These are phyloP conservation scores for Dysdera silvatica DNA, from an alignment of 1,140 invertebrate species.

Conservation along the genomic window DNA sequence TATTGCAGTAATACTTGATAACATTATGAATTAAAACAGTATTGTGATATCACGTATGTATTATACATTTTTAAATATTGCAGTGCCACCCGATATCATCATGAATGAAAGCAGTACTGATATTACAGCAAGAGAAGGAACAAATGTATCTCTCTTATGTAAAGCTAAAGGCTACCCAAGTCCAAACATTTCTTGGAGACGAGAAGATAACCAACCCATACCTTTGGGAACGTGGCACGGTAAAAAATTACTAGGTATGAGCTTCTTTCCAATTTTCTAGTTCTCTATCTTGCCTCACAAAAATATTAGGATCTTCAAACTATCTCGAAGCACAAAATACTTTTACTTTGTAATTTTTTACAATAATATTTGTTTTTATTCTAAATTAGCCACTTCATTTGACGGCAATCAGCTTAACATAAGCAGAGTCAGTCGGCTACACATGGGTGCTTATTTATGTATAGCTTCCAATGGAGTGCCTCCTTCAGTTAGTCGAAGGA, in stretches of 20 bases:
- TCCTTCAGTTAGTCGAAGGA: conserved; percentile 66
- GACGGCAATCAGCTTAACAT: conserved; percentile 69
- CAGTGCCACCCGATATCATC: conserved; percentile 89
- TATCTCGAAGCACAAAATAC: background rate
- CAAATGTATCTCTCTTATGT: conserved; percentile 78
- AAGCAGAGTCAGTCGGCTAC: conserved; percentile 70
- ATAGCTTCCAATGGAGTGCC: conserved; percentile 67
- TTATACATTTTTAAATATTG: too few relatives aligned
- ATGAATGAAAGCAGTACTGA: conserved; percentile 81
- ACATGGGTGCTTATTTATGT: conserved; percentile 84
- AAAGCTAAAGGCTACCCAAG: conserved; percentile 80
- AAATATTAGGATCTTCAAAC: background rate
- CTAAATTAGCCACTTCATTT: conserved; percentile 10
- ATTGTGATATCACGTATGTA: too few relatives aligned
- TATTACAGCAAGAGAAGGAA: conserved; percentile 79
- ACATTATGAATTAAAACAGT: too few relatives aligned
- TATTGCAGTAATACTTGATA: too few relatives aligned
- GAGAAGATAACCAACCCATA: conserved; percentile 75
- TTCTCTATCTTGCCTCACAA: background rate
- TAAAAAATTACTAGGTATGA: conserved; percentile 27
- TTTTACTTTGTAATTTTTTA: background rate
- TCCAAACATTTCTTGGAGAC: conserved; percentile 80
- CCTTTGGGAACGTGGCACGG: conserved; percentile 36
- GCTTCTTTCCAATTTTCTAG: background rate
- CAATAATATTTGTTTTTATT: background rate